Conservation (phyloP, 2,888 invertebrate species). For the Piscicola geometra region DNA sequence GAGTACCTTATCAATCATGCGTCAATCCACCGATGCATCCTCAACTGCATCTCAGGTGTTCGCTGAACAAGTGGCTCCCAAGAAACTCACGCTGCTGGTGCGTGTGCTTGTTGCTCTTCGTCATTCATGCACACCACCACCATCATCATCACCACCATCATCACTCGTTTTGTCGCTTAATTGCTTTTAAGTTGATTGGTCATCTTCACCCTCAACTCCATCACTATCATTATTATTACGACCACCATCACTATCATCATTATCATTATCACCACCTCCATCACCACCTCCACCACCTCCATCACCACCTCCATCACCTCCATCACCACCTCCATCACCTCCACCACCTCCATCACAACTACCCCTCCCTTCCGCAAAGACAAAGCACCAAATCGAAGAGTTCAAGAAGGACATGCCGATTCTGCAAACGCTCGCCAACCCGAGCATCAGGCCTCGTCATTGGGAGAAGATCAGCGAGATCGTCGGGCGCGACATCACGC, state of each 20-base stretch:
- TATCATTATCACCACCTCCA: too few relatives aligned
- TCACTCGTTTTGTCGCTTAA: neutral
- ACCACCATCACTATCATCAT: too few relatives aligned
- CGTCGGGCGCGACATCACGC: slow-evolving; percentile 83
- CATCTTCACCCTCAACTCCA: neutral
- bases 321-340: neutral
- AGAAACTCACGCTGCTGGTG: slow-evolving; percentile 63
- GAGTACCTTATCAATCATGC: too few relatives aligned
- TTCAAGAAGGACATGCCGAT: slow-evolving; percentile 76
- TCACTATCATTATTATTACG: too few relatives aligned
- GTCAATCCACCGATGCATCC: too few relatives aligned
- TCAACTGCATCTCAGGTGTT: slow-evolving; percentile 11
- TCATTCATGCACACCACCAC: too few relatives aligned
- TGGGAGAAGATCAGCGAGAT: slow-evolving; percentile 76
- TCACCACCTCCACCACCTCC: too few relatives aligned
- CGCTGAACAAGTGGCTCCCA: slow-evolving; percentile 67
- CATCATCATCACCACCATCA: too few relatives aligned
- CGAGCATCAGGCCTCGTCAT: slow-evolving; percentile 60
- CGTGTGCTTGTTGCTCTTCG: too few relatives aligned
- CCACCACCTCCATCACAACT: too few relatives aligned
- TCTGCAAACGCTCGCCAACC: slow-evolving; percentile 87
- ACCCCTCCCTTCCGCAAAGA: slow-evolving; percentile 47
- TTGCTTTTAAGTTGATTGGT: neutral
- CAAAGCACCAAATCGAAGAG: slow-evolving; percentile 71
- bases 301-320: neutral